Base-by-base conservation (phyloP, 2,888 invertebrate genomes). In the Tricholauxania praeusta region DNA sequence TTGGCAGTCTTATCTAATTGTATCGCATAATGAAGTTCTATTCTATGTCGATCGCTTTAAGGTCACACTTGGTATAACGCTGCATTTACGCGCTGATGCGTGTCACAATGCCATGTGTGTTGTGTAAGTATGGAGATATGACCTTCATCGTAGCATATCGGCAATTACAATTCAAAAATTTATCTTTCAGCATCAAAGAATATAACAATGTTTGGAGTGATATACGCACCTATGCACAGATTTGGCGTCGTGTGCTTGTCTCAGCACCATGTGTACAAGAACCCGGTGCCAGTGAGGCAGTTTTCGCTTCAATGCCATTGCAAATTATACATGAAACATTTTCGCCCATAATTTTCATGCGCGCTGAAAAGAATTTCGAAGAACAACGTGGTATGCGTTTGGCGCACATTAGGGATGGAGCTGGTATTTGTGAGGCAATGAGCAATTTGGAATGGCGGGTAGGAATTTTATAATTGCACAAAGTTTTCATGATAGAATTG, bases 381-480 rank as follows among this genome's bases (percentile, higher is more conserved):
- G 96, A 97, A 87, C 91, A 91, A 28, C 89, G 90, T 69, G 96
- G 96, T 64, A 96, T 97, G 96, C 90, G 91, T 78, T 90, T 89
- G 66, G 94, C 96, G 0, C 96, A 97, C 84, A 88, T 97, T 69
- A 90, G 94, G 68, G 98, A 99, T 87, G 96, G 94, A 0, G 94
- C 93, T 0, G 96, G 96, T 0, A 92, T 97, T 88, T 95, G 97
- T 85, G 94, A 96, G 80, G 94, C 95, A 78, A 90, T 97, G 78
- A 90, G 92, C 28, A 92, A 92, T 84, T 87, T 95, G 71, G 93
- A 95, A 85, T 88, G 90, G 72, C 90, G 91, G 84, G 91, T 92
- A 80, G 81, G 89, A 88, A 39, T 39, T 8, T 39, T 28, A 28
- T 28, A 22, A 22, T 22, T 22, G 22, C 2, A 22, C 22, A 22